These are phyloP conservation scores for Clytia hemisphaerica DNA, from an alignment of 30 jellyfish, hydroid and myxozoan genomes.

Conservation along the genomic window DNA sequence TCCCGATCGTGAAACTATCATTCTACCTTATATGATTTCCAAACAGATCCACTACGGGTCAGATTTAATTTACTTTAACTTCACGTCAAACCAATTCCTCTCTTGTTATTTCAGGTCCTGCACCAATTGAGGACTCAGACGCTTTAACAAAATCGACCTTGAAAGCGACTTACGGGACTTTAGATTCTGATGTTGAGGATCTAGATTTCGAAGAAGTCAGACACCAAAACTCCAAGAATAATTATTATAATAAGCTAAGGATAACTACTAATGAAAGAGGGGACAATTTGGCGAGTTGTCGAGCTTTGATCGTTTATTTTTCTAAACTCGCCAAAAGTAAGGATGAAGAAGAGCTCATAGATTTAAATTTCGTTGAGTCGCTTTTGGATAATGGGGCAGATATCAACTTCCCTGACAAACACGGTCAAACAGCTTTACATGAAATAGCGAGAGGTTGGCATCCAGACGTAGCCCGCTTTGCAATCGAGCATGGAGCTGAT, in stretches of 20 bases:
- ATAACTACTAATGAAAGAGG: constrained; percentile 44
- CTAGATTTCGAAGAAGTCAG: constrained; percentile 87
- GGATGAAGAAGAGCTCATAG: constrained; percentile 90
- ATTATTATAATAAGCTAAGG: constrained; percentile 35
- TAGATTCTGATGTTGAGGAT: constrained; percentile 94
- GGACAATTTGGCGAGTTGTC: constrained; percentile 89
- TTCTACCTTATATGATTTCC: too few relatives aligned
- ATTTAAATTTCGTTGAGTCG: constrained; percentile 90
- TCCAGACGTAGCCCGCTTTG: constrained; percentile 94
- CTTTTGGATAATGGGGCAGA: constrained; percentile 94
- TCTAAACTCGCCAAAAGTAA: constrained; percentile 84
- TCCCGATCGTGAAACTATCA: too few relatives aligned
- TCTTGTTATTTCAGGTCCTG: too few relatives aligned
- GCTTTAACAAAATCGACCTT: constrained; percentile 57
- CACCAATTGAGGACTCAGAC: constrained; percentile 96
- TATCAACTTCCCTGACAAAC: constrained; percentile 75
- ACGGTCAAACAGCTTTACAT: constrained; percentile 93
- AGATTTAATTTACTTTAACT: too few relatives aligned
- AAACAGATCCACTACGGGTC: too few relatives aligned
- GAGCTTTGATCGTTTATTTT: constrained; percentile 90
- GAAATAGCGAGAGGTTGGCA: constrained; percentile 98
- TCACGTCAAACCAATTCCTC: too few relatives aligned
- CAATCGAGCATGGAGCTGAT: constrained; percentile 90
- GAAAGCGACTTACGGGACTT: constrained; percentile 93
- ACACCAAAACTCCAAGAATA: constrained; percentile 25